These are phyloP conservation scores for Paramuricea clavata DNA, from an alignment of 92 coral and sea anemone genomes.

Conservation along the genomic window DNA sequence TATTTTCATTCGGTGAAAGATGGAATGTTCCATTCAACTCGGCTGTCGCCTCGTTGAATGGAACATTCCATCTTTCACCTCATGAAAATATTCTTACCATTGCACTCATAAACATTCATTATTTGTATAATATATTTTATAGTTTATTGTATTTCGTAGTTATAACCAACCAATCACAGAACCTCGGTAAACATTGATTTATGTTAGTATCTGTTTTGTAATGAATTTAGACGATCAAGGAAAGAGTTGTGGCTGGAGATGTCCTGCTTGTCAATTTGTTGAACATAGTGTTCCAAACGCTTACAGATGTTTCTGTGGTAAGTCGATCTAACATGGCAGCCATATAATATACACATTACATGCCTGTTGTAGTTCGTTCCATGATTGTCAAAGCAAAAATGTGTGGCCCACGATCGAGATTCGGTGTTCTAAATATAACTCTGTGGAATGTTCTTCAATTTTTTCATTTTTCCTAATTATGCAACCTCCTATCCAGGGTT, in stretches of 20 bases:
- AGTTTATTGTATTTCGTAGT: no score
- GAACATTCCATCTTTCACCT: no score
- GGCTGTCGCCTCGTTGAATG: no score
- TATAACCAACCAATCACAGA: no score
- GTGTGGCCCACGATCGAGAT: neutral
- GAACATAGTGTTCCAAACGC: conserved; percentile 78
- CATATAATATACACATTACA: no score
- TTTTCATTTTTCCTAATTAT: no score
- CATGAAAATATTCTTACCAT: no score
- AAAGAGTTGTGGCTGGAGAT: conserved; percentile 94
- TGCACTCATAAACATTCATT: no score
- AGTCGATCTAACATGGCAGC: neutral
- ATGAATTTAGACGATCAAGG: conserved; percentile 56
- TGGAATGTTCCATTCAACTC: no score
- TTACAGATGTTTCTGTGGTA: conserved; percentile 95
- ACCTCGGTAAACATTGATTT: no score
- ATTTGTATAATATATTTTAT: no score
- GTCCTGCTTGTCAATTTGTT: conserved; percentile 96
- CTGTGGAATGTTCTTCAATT: neutral
- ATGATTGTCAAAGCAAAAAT: neutral
- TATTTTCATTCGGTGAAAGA: no score
- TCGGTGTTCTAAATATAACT: neutral
- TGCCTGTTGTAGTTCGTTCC: neutral
- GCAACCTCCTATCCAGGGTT: neutral
- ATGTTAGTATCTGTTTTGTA: neutral